Evolutionary conservation across 1,140 invertebrate genomes (phyloP).

Genomic region (Aphidius ervi): DNA sequence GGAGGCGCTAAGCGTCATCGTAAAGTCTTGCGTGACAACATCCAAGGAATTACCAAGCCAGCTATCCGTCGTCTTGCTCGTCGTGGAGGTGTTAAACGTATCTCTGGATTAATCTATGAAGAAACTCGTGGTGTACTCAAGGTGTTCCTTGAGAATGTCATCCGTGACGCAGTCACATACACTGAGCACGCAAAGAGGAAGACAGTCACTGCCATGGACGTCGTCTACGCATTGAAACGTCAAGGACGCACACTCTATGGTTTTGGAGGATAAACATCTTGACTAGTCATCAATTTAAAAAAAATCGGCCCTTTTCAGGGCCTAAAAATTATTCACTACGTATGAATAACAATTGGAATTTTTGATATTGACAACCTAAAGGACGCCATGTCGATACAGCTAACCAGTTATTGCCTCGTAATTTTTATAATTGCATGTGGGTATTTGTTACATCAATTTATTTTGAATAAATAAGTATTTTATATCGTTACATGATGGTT

Average conservation of each 20-base stretch:
- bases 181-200: slow-evolving; percentile 4
- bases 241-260: slow-evolving; percentile 6
- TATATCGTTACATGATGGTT: too few relatives aligned
- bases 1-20: slow-evolving; percentile 9
- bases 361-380: too few relatives aligned
- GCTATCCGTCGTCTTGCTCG: slow-evolving; percentile 8
- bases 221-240: slow-evolving; percentile 8
- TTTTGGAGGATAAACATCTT: slow-evolving; percentile 1
- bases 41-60: slow-evolving; percentile 6
- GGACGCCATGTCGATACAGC: too few relatives aligned
- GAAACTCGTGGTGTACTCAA: slow-evolving; percentile 11
- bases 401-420: too few relatives aligned
- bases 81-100: slow-evolving; percentile 7
- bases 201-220: slow-evolving; percentile 5
- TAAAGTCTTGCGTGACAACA: slow-evolving; percentile 5
- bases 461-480: too few relatives aligned
- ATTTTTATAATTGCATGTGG: too few relatives aligned
- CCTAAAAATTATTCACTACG: background rate
- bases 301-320: slow-evolving; percentile 11
- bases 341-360: background rate
- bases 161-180: slow-evolving; percentile 2
- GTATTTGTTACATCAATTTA: too few relatives aligned
- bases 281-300: background rate
- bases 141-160: slow-evolving; percentile 7
- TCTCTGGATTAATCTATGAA: background rate